A percentile compares a stretch with the other conserved stretches of the same genome.
Evolutionary conservation across 92 coral and sea anemone genomes (phyloP).

Genomic region (Bergia puertoricense): DNA sequence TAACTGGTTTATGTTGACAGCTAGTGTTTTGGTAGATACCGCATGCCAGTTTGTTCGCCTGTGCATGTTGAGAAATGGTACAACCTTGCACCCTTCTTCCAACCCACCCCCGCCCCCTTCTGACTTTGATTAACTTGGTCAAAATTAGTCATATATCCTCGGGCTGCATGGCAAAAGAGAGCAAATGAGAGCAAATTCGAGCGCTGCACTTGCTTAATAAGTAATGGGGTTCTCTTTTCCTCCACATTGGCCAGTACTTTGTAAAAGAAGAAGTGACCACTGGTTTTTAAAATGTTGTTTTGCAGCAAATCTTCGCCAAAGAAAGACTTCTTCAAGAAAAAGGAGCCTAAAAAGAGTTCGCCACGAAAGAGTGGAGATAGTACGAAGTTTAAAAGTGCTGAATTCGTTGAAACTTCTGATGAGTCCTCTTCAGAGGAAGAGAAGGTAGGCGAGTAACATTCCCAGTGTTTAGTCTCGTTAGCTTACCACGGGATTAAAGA

Average conservation of each 20-base stretch:
- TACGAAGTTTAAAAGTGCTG: constrained; percentile 92
- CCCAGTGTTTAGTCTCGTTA: background rate
- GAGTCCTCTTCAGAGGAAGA: constrained; percentile 83
- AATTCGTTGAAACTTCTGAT: constrained; percentile 87
- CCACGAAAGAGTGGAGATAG: constrained; percentile 83
- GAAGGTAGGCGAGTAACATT: constrained; percentile 19
- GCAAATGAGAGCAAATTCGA: too few relatives aligned
- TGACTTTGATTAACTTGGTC: too few relatives aligned
- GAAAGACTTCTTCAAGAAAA: constrained; percentile 45
- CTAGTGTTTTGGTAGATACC: too few relatives aligned
- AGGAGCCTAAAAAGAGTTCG: constrained; percentile 60
- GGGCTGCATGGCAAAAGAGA: too few relatives aligned
- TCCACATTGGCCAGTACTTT: background rate
- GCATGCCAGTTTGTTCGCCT: too few relatives aligned
- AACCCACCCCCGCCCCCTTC: too few relatives aligned
- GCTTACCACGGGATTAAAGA: background rate
- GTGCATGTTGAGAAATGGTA: too few relatives aligned
- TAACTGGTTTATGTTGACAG: too few relatives aligned
- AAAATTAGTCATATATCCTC: too few relatives aligned
- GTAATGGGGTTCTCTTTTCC: background rate
- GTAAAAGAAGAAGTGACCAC: background rate
- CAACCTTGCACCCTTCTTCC: too few relatives aligned
- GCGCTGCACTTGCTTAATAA: too few relatives aligned
- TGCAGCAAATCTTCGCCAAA: constrained; percentile 14
- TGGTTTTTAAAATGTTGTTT: background rate